Base-by-base conservation (phyloP, 1,140 invertebrate species). In the Leptonema lineaticorne region DNA sequence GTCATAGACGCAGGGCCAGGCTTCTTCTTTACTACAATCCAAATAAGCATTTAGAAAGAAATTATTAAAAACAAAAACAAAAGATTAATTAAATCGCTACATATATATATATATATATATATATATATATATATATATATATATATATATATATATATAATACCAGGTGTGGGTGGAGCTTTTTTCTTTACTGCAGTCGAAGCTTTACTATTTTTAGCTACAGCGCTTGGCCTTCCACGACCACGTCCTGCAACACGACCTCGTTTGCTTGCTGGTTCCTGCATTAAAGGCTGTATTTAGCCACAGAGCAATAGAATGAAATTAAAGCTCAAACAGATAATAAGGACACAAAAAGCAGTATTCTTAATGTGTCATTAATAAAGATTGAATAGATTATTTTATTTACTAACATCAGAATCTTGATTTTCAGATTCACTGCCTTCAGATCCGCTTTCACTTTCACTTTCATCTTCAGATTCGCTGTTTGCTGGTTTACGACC, bases 391-490 rank as follows among this genome's bases (percentile, higher is more conserved):
- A 41, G 11, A 33, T 6, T 11, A 6, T 11, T 16, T 16, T 41
- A 41, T 41, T 14, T 11, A 77, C 79, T 79, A 14, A 82, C 81
- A 68, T 82, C 81, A 22, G 81, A 82, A 56, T 72, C 71, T 30
- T 69, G 63, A 63, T 80, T 80, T 6, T 81, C 81, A 9, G 74
- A 79, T n/a, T 82, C 81, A 73, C 79, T 81, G 64, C 74, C 79
- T 63, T 78, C 78, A 14, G 73, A 75, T 3, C 29, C 69, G 58
- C 78, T 82, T 50, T 82, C 81, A 63, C 80, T 82, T 73, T 82
- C 81, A 56, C 80, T 82, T 62, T 82, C 81, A 27, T 81, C 81
- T 20, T 82, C 81, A 9, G 79, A 80, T 37, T 82, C 80, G 0
- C 79, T 81, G 62, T 76, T 77, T 11, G 79, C 77, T 29, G 75